Conservation (phyloP, 2,888 invertebrate species). For the Drosophila pseudotalamancana region DNA sequence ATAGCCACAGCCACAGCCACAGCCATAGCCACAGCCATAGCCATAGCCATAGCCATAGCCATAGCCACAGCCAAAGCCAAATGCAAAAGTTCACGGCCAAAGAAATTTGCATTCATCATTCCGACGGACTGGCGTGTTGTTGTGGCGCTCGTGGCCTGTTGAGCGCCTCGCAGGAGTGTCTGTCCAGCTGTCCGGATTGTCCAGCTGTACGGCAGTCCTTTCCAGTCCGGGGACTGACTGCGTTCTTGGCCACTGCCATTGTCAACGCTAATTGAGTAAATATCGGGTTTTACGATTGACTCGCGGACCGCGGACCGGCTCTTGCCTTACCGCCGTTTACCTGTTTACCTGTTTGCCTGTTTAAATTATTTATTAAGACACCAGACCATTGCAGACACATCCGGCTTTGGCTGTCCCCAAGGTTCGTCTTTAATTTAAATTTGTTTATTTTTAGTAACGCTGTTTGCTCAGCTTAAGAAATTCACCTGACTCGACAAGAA, state of each 20-base stretch:
- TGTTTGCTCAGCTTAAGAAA: no score
- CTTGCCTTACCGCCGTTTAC: constrained; percentile 10
- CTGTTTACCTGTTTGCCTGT: no score
- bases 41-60: no score
- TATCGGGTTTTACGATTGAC: constrained; percentile 37
- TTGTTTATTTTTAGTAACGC: no score
- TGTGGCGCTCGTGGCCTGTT: constrained; percentile 21
- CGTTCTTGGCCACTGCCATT: constrained; percentile 3
- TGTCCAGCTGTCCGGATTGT: neutral
- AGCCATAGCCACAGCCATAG: no score
- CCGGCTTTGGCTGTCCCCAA: neutral
- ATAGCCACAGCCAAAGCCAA: no score
- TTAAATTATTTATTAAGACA: neutral
- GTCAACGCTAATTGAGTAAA: constrained; percentile 39
- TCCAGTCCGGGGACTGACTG: neutral
- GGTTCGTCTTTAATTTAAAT: neutral
- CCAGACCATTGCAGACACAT: neutral
- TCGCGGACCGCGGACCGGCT: constrained; percentile 20
- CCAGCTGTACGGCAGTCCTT: neutral
- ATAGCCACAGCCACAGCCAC: no score
- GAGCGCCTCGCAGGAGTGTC: neutral
- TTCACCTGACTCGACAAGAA: no score
- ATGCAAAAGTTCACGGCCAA: constrained; percentile 71
- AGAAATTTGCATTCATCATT: constrained; percentile 54
- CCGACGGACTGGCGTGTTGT: constrained; percentile 9